Evolutionary conservation across 1,140 invertebrate genomes (phyloP), one percentile per base, ranked within the genome.

Genomic region (Lasioglossum baleicum): DNA sequence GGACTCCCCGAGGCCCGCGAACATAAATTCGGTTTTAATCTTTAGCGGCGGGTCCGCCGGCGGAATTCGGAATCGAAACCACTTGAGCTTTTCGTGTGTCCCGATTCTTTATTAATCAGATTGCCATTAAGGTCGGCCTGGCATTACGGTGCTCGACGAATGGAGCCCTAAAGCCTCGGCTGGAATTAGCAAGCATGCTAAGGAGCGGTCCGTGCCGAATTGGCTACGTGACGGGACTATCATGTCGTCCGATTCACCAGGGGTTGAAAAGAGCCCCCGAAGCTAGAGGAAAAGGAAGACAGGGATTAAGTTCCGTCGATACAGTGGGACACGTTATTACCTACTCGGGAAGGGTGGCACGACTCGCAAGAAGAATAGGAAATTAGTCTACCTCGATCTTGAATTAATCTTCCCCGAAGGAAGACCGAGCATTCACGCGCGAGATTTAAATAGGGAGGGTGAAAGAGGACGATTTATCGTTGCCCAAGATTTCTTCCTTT

Each of bases 251-350:
- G 44, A 48, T 48, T 48, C 44, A 6, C 15, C 15, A 15, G 51
- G 51, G 15, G 51, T 7, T 15, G 51, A 53, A 53, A 13, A 17
- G 17, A 61, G 20, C 13, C 31, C 56, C 58, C 51, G 22, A 4
- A 44, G 35, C 35, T 22, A 15, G 48, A 82, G 76, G 51, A 70
- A 58, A 65, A 66, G 44, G 44, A 83, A 83, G 86, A 88, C 76
- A 75, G 82, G 81, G 86, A 88, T 88, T 85, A 87, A 89, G 84
- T 84, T 75, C 67, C 82, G 67, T 80, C 82, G 85, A 88, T 87
- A 84, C 82, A 64, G 31, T 26, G 40, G 67, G 67, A 72, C 72
- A 68, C 74, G 48, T 64, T 78, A 78, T 75, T 84, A 75, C 35
- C 61, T 70, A 26, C 60, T 0, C 22, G 15, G 10, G 42, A 7